Evolutionary conservation across 2,888 invertebrate genomes (phyloP), one percentile per base, ranked within the genome.

Genomic region (Koerneria pararmatus): DNA sequence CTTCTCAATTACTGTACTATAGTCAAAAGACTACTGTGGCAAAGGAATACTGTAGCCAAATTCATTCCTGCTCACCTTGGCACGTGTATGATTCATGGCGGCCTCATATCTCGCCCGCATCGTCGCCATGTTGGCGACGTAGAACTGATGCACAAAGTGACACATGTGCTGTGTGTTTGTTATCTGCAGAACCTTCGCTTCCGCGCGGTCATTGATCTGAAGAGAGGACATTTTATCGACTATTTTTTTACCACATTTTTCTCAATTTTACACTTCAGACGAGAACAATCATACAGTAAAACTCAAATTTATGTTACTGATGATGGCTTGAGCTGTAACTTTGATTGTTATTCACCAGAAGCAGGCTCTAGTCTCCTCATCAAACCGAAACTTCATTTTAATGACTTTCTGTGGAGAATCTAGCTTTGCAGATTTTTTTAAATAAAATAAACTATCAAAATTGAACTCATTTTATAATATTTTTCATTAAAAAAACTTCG

Each of bases 91-190:
- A 4, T 53, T 32, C 71, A 73, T 65, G 49, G 70, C 74, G 11
- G 54, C 66, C 31, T 80, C 75, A 61, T 78, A 76, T 4, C 70
- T 68, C 6, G 66, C 68, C 37, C 71, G 70, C 67, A 83, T 56
- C 1, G 69, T 60, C 8, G 72, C 74, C 68, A 82, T 53, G 60
- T 82, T 89, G 62, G 89, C 88, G 82, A 91, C 88, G 84, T 97
- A 97, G 86, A 92, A 89, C 80, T 93, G 90, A 85, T 91, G 94
- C 0, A 97, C 95, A 85, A 91, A 93, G 82, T 91, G 89, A 0
- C 93, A 92, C 91, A 95, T 93, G 82, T 94, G 91, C 1, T 92
- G 89, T 91, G 97, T 95, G 84, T 93, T 91, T 70, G 89, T 87
- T 24, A 91, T 88, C 49, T 89, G 86, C 79, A 91, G 86, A 4